These are phyloP conservation scores for Steromphala cineraria DNA, from an alignment of 2,888 invertebrate genomes.

Conservation along the genomic window DNA sequence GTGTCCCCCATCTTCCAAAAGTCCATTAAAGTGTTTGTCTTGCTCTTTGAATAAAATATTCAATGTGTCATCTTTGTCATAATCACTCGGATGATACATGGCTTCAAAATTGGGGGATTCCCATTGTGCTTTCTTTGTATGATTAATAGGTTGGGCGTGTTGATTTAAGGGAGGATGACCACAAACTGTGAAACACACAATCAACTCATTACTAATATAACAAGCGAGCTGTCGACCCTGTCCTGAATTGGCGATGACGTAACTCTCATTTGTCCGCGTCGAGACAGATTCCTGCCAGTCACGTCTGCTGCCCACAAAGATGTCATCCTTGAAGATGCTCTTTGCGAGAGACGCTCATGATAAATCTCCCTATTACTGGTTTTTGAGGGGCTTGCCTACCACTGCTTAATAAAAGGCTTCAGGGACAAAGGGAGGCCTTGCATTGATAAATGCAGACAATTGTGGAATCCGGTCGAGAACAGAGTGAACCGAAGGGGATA, in stretches of 20 bases:
- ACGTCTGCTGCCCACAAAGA: not conserved
- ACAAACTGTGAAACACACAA: slow-evolving; percentile 10
- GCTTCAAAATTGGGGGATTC: not conserved
- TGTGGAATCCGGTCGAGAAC: not conserved
- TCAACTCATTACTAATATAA: not conserved
- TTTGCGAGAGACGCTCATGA: not conserved
- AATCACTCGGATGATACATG: not conserved
- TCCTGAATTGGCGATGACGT: not conserved
- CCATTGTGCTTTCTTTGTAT: not conserved
- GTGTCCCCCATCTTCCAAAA: not conserved
- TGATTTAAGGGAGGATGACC: not conserved
- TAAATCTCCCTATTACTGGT: not conserved
- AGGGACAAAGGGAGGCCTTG: not conserved
- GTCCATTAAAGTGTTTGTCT: not conserved
- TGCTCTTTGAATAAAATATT: not conserved
- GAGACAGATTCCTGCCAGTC: no score
- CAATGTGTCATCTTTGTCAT: not conserved
- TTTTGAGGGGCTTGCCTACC: not conserved
- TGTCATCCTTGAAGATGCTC: not conserved
- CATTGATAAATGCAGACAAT: not conserved
- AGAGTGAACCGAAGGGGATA: not conserved
- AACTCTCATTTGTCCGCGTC: not conserved
- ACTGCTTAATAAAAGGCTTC: not conserved
- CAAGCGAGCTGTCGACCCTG: not conserved
- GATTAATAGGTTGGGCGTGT: slow-evolving; percentile 5